These are phyloP conservation scores for Syngnathoides biaculeatus DNA, from an alignment of 2,113 vertebrate genomes.

Conservation along the genomic window DNA sequence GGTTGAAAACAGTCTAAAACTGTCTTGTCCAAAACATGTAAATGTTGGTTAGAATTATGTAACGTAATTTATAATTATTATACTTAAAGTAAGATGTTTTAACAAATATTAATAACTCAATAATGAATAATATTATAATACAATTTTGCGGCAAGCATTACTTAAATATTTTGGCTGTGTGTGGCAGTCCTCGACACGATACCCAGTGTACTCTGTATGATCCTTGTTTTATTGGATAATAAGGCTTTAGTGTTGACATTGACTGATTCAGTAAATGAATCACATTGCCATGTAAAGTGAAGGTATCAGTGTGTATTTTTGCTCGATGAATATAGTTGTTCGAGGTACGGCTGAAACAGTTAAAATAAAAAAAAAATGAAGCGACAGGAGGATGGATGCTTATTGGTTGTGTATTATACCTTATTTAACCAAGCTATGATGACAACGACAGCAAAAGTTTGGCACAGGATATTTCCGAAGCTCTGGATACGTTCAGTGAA, in stretches of 20 bases:
- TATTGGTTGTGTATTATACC: background rate
- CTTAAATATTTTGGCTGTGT: no score
- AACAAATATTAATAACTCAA: no score
- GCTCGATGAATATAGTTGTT: background rate
- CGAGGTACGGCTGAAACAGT: background rate
- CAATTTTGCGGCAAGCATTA: no score
- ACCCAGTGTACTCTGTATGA: background rate
- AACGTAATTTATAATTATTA: no score
- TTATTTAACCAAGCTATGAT: background rate
- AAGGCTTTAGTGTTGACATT: background rate
- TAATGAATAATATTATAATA: no score
- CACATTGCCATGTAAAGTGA: background rate
- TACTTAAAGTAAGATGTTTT: no score
- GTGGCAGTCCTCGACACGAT: background rate
- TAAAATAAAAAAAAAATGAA: background rate
- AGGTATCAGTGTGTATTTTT: background rate
- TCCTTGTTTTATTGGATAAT: background rate
- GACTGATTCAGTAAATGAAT: no score
- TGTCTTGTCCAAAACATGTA: no score
- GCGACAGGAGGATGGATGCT: background rate
- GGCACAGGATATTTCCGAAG: background rate
- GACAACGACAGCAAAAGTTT: background rate
- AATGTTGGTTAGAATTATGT: no score
- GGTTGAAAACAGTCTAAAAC: no score
- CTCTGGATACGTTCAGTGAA: background rate